A percentile compares a stretch with the other conserved stretches of the same genome.
phyloP scores from a whole-genome alignment of 2,797 vertebrate species.

The Pangasius sanitwongsei region DNA sequence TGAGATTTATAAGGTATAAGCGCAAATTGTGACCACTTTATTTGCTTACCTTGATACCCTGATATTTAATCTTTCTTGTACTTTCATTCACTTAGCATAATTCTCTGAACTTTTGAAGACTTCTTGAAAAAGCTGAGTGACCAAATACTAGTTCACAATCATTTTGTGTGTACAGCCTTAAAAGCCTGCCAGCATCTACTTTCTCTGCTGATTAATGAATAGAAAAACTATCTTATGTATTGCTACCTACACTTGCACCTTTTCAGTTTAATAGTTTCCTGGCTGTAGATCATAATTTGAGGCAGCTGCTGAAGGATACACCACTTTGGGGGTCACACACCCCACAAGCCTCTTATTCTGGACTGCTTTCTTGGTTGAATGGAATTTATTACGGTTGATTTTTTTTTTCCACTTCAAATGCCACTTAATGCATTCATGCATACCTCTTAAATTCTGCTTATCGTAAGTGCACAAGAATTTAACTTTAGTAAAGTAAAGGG shows the following conservation, averaged over 20 bases:
- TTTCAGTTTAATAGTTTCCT: conserved; percentile 28
- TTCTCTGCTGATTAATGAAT: conserved; percentile 13
- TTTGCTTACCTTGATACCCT: neutral
- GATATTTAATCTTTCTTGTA: neutral
- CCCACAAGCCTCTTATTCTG: conserved; percentile 7
- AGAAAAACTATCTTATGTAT: neutral
- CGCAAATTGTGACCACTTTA: neutral
- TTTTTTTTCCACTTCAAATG: neutral
- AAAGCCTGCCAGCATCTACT: neutral
- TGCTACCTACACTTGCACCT: neutral
- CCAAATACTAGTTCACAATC: neutral
- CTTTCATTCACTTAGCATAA: neutral
- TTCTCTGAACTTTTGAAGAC: neutral
- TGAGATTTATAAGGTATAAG: neutral
- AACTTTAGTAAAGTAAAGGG: neutral
- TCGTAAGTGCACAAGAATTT: neutral
- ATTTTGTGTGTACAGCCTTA: neutral
- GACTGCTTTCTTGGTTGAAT: conserved; percentile 14
- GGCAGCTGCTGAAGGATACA: neutral
- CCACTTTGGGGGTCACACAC: neutral
- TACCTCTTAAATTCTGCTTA: conserved; percentile 22
- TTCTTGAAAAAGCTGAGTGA: neutral
- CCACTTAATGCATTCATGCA: conserved; percentile 20
- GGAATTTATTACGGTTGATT: conserved; percentile 8
- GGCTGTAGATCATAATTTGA: conserved; percentile 35